Evolutionary conservation across 2,888 invertebrate genomes (phyloP), one percentile per base, ranked within the genome.

Genomic region (Amphipoea oculea): DNA sequence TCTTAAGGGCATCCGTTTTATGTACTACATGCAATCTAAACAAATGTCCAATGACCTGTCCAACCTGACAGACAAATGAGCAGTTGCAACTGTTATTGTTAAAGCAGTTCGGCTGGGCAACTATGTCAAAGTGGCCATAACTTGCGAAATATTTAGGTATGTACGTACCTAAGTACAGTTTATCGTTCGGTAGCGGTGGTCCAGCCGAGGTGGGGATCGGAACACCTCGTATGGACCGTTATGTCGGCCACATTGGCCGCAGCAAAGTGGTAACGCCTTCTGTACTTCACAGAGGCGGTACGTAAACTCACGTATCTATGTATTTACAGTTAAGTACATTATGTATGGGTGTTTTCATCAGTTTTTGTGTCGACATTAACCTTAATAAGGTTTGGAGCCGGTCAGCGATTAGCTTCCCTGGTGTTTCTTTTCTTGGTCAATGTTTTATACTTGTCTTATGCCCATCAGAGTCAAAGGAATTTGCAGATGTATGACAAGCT

Each of bases 171-270:
- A 86, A 89, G 90, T 90, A 92, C 91, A 88, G 90, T 90, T 89
- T 80, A 79, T 73, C 76, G 83, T 83, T 74, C 81, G 82, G 88
- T 86, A 89, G 91, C 89, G 86, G 82, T 89, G 87, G 85, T 85
- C 87, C 83, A 84, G 68, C 81, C 69, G 67, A 84, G 90, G 92
- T 81, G 92, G 91, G 90, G 91, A 88, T 90, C 80, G 89, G 62
- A 85, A 89, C 92, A 90, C 91, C 91, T 91, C 84, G 62, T 66
- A 63, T 76, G 79, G 82, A 89, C 93, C 92, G 93, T 93, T 93
- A 93, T 90, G 82, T 78, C 86, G 79, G 81, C 90, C 89, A 92
- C 90, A 93, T 93, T 92, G 92, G 92, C 83, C 86, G 72, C 78
- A 79, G 82, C 75, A 76, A 66, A 81, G 69, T 77, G 86, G 90